Base-by-base conservation (phyloP, 2,888 invertebrate genomes). In the Thymelicus acteon region DNA sequence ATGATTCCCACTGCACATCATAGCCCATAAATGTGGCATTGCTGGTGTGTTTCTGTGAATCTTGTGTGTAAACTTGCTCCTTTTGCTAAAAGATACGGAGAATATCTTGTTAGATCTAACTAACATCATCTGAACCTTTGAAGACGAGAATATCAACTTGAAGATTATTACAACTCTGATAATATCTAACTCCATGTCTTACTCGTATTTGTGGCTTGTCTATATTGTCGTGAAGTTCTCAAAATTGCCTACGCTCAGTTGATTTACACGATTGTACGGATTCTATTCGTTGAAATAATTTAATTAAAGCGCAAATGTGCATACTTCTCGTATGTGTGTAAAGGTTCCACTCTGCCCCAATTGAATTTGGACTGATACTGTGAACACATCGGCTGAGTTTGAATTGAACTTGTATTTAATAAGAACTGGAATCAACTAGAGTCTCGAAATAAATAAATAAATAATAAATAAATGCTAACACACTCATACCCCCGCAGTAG, bases 261-360 rank as follows among this genome's bases (percentile, higher is more conserved):
- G 69, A 69, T 58, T 63, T 63, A 47, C 62, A 62, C 31, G 62
- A 62, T 62, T 69, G 62, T 69, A 58, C 69, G 24, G 48, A 58
- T 37, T 48, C 69, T 69, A 69, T 63, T 69, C 58, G 39, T 63
- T 48, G 62, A 58, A 13, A 13, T 37, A 47, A 58, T 37, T 69
- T 58, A 31, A 49, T 58, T 63, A 48, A 37, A 62, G 58, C 57
- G 39, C 10, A 39, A 63, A 63, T 62, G 62, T 62, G 24, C 62
- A 57, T 63, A 48, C 19, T 19, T n/a, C 31, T 47, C 13, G 19
- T 67, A 24, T 49, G 19, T 58, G 7, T 70, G 48, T 58, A 58
- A 58, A 64, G 69, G 64, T 63, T 40, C 40, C 47, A 60, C 13
- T 31, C 69, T 19, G 49, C 48, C 58, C 63, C 37, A 63, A 58